Evolutionary conservation across 2,888 invertebrate genomes (phyloP).

Genomic region (Archaeoteleia sp.): DNA sequence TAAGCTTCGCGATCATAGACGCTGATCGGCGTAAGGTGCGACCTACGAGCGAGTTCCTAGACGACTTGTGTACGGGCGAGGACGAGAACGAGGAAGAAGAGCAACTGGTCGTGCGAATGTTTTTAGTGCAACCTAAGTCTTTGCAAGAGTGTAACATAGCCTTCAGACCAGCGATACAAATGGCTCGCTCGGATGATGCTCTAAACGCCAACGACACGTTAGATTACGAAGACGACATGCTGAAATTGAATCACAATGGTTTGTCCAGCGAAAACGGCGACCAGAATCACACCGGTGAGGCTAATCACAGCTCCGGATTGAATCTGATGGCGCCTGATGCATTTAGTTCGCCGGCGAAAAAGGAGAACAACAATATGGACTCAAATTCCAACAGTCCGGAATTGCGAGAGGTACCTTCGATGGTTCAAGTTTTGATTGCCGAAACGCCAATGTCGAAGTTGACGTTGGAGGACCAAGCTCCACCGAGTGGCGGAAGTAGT

Average conservation of each 20-base stretch:
- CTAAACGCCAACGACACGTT: slow-evolving; percentile 69
- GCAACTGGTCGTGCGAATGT: slow-evolving; percentile 78
- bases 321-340: slow-evolving; percentile 93
- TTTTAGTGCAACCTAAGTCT: slow-evolving; percentile 91
- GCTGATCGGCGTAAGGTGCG: slow-evolving; percentile 77
- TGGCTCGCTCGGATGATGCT: slow-evolving; percentile 58
- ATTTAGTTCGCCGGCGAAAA: slow-evolving; percentile 80
- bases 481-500: slow-evolving; percentile 89
- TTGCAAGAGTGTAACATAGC: slow-evolving; percentile 89
- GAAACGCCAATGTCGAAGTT: slow-evolving; percentile 67
- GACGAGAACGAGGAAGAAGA: slow-evolving; percentile 79
- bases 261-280: slow-evolving; percentile 67
- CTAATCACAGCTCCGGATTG: slow-evolving; percentile 75
- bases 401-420: slow-evolving; percentile 65
- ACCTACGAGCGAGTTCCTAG: slow-evolving; percentile 72
- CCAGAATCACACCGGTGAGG: slow-evolving; percentile 62
- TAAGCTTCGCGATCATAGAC: slow-evolving; percentile 92
- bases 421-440: slow-evolving; percentile 65
- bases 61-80: slow-evolving; percentile 77
- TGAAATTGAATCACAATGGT: slow-evolving; percentile 65
- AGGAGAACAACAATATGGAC: slow-evolving; percentile 72
- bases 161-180: slow-evolving; percentile 74
- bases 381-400: slow-evolving; percentile 68
- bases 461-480: slow-evolving; percentile 68
- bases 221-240: slow-evolving; percentile 66